Base-by-base conservation (phyloP, 2,113 vertebrate species). In the Merops nubicus region DNA sequence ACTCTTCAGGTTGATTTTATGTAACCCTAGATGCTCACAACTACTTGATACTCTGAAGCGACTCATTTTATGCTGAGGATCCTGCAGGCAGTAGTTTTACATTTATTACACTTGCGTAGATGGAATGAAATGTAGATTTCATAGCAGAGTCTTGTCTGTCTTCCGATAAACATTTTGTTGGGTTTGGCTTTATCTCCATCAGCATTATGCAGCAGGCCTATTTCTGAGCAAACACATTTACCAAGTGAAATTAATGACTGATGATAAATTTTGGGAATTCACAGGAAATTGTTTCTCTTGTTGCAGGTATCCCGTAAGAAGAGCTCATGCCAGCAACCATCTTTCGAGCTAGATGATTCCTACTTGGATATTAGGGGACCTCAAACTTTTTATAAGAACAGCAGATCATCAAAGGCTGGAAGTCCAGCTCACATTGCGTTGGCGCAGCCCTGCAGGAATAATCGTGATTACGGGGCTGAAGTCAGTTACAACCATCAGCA, bases 1-100 rank as follows among this genome's bases (percentile, higher is more conserved):
- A 91, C 96, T 97, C 81, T 98, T 94, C 81, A 97, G 92, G 95
- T 98, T 97, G 94, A 97, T 97, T 98, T 98, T 98, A 97, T 96
- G 57, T 97, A 97, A 98, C 80, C 93, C 93, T 96, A 73, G 91
- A 91, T 97, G 96, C 96, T 97, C 90, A 65, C 78, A 97, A 91
- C 81, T 97, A 77, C 94, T 97, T 91, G 95, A 95, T 92, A 85
- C 88, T 94, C 76, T 84, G 93, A 92, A 97, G 93, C 33, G 87
- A 96, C 63, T 97, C 97, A 67, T 96, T 97, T 96, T 95, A 81
- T 94, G 51, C 81, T 86, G 93, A 93, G 80, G 68, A 94, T 97
- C 72, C 87, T 95, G 73, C 62, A 95, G 88, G 51, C 82, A 79
- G 65, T 87, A 96, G 91, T 96, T 96, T 92, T 80, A 74, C 85